These are phyloP conservation scores for Phymastichus coffea DNA, from an alignment of 1,140 invertebrate species.

Conservation along the genomic window DNA sequence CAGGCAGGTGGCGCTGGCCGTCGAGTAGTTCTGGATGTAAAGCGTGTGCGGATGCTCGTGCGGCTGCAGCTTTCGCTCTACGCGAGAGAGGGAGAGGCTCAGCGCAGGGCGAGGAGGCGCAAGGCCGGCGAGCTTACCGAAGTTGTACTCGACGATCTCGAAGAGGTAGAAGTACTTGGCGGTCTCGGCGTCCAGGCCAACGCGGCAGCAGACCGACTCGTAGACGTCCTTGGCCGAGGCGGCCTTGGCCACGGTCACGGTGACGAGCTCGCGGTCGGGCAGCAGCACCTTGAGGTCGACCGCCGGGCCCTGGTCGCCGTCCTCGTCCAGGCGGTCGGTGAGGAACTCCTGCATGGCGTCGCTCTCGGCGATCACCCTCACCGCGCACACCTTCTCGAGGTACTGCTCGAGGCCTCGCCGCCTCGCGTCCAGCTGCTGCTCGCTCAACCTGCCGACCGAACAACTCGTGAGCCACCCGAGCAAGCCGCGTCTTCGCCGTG, in stretches of 20 bases:
- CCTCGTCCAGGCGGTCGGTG: slow-evolving; percentile 78
- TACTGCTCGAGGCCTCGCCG: slow-evolving; percentile 94
- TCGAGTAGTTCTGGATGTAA: slow-evolving; percentile 99
- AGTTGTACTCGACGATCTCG: slow-evolving; percentile 97
- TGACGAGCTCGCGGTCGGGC: slow-evolving; percentile 85
- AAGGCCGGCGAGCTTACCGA: slow-evolving; percentile 70
- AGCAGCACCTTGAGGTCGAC: slow-evolving; percentile 87
- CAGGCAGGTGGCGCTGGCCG: slow-evolving; percentile 96
- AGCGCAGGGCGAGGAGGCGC: too few species aligned
- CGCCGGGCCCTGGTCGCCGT: slow-evolving; percentile 80
- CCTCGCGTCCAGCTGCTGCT: slow-evolving; percentile 94
- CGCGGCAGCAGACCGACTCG: slow-evolving; percentile 83
- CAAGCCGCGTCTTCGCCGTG: too few species aligned
- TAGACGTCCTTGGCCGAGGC: slow-evolving; percentile 91
- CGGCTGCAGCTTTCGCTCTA: slow-evolving; percentile 90
- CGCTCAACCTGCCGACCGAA: slow-evolving; percentile 73
- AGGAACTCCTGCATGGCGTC: slow-evolving; percentile 97
- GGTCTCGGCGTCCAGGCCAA: slow-evolving; percentile 76
- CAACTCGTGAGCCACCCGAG: too few species aligned
- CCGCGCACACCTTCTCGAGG: slow-evolving; percentile 97
- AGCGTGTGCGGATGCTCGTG: slow-evolving; percentile 95
- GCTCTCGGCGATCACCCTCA: slow-evolving; percentile 95
- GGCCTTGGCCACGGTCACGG: slow-evolving; percentile 88
- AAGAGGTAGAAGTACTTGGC: slow-evolving; percentile 95
- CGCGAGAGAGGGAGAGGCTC: too few species aligned